Evolutionary conservation across 1,140 invertebrate species (phyloP), one percentile per base, ranked within the genome.

Genomic region (Cardiocondyla obscurior): DNA sequence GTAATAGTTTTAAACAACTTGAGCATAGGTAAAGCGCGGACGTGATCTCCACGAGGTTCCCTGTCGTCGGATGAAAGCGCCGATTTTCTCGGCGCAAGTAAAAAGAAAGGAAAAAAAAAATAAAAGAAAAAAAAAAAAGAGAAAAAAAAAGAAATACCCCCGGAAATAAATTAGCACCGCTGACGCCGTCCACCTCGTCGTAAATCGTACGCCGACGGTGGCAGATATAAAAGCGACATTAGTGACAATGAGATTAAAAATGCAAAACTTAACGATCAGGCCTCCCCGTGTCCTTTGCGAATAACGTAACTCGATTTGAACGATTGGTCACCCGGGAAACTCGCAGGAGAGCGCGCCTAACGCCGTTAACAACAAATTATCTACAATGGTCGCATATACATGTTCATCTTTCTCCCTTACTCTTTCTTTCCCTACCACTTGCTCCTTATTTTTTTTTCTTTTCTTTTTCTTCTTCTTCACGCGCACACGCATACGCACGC

Each of bases 1-100:
- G 84, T 93, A 93, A 93, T 92, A 89, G 89, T 93, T 86, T 87
- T 89, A 93, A 93, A 93, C 91, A 93, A 93, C 91, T 93, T 93
- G 92, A 93, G 92, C 92, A 93, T 91, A 93, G 91, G 89, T 90
- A 90, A 88, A 81, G 85, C 88, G 87, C 72, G 83, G 73, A 72
- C 76, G 74, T 67, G 74, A 82, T 82, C 86, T 81, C 82, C 86
- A 60, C 64, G 70, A 30, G 84, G 84, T 86, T 76, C 83, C 53
- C 49, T 70, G 30, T 82, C 28, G 33, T 51, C 28, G 22, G 42
- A 16, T 22, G 6, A 64, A 62, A 64, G n/a, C 57, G 19, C 14
- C 14, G 22, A 42, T 33, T 42, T 14, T 39, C 70, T 60, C 12
- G 22, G 44, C 10, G 5, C 10, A 22, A 55, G 33, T 42, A 51